Conservation (phyloP, 2,113 vertebrate species). For the Chloroceryle aenea region DNA sequence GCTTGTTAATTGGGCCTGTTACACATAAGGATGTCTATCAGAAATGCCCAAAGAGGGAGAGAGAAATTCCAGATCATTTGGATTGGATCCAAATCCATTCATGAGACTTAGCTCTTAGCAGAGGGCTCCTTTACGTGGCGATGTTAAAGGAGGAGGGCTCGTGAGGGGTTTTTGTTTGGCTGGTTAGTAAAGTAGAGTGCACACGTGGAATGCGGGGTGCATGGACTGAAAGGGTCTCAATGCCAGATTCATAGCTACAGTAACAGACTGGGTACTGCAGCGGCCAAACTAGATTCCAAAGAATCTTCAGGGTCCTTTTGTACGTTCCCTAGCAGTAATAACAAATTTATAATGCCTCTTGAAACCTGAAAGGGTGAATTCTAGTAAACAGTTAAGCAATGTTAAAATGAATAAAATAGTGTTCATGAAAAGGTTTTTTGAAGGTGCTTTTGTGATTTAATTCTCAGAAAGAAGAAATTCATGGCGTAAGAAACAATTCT, state of each 20-base stretch:
- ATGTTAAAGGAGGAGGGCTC: background rate
- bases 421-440: background rate
- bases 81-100: background rate
- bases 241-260: background rate
- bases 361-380: background rate
- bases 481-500: background rate
- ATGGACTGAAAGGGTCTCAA: background rate
- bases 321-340: background rate
- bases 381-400: background rate
- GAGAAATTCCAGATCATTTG: background rate
- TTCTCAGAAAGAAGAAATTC: background rate
- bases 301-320: background rate
- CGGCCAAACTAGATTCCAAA: background rate
- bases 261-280: background rate
- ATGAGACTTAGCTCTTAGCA: background rate
- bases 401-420: background rate
- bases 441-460: background rate
- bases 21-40: background rate
- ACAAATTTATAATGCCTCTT: background rate
- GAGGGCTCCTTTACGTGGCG: accelerated
- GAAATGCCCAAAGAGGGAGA: background rate
- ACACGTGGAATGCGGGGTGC: background rate
- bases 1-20: background rate
- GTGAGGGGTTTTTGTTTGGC: background rate
- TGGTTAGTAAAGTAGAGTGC: background rate